Evolutionary conservation across 2,888 invertebrate genomes (phyloP).

Genomic region (Teleiodes luculella): DNA sequence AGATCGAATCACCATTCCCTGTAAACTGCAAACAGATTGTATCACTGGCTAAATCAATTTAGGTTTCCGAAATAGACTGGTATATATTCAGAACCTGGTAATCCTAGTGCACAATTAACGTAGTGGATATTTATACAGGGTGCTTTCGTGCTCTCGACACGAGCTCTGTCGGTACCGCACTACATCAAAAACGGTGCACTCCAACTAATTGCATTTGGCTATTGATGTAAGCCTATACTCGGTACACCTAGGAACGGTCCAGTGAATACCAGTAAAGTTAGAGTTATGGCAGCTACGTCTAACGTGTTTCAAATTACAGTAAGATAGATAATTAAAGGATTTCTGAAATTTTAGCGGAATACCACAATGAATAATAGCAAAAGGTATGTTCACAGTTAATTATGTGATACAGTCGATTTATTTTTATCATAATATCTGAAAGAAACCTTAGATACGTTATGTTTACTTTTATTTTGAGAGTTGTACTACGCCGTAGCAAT

Average conservation of each 20-base stretch:
- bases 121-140: slow-evolving; percentile 51
- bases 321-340: too few relatives aligned
- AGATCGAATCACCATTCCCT: not conserved
- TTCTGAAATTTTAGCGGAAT: too few relatives aligned
- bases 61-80: not conserved
- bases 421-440: too few relatives aligned
- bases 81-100: slow-evolving; percentile 16
- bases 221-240: slow-evolving; percentile 60
- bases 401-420: too few relatives aligned
- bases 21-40: not conserved
- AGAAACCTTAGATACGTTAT: too few relatives aligned
- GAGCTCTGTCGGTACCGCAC: slow-evolving; percentile 51
- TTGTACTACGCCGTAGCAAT: too few relatives aligned
- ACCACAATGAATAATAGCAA: too few relatives aligned
- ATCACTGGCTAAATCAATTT: slow-evolving; percentile 2
- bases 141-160: slow-evolving; percentile 41
- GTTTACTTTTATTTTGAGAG: too few relatives aligned
- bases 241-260: slow-evolving; percentile 34
- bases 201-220: slow-evolving; percentile 75
- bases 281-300: too few relatives aligned
- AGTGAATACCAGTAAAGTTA: not conserved
- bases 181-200: slow-evolving; percentile 77
- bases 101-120: slow-evolving; percentile 40
- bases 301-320: too few relatives aligned
- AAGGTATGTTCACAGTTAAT: too few relatives aligned